A percentile compares a stretch with the other conserved stretches of the same genome.
Conservation (phyloP, 30 jellyfish, hydroid and myxozoan genomes). For the Morbakka virulenta region DNA sequence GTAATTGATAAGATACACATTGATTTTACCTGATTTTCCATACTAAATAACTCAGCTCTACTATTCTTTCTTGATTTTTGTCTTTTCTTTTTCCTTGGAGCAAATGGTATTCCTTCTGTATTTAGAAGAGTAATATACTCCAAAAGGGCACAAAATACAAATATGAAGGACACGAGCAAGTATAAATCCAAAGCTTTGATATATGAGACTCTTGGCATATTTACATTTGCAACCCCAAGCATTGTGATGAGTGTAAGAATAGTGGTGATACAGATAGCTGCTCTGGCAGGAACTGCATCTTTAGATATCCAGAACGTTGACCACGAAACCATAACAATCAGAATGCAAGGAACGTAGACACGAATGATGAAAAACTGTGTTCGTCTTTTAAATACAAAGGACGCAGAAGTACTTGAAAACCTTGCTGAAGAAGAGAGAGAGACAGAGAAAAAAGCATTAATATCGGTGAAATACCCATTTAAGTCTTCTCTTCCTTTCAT, state of each 20-base stretch:
- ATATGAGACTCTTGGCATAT: constrained; percentile 97
- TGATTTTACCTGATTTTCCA: background rate
- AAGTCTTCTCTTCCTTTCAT: no score
- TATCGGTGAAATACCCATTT: no score
- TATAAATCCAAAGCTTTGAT: constrained; percentile 90
- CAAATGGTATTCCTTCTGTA: constrained; percentile 7
- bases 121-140: constrained; percentile 87
- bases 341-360: constrained; percentile 85
- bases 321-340: constrained; percentile 97
- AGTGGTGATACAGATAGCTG: constrained; percentile 93
- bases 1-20: background rate
- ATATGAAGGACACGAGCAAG: constrained; percentile 72
- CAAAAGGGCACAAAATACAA: constrained; percentile 82
- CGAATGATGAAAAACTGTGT: constrained; percentile 70
- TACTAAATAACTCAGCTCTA: background rate
- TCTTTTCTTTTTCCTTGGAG: background rate
- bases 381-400: constrained; percentile 72
- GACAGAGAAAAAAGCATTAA: no score
- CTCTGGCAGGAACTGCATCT: constrained; percentile 97
- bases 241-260: constrained; percentile 84
- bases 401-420: constrained; percentile 86
- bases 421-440: constrained; percentile 24
- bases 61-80: background rate
- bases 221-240: constrained; percentile 92
- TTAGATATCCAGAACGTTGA: constrained; percentile 94